Percentiles rank a stretch among this genome's conserved stretches.
phyloP scores from a whole-genome alignment of 1,140 invertebrate species.

The Oryzaephilus surinamensis region DNA sequence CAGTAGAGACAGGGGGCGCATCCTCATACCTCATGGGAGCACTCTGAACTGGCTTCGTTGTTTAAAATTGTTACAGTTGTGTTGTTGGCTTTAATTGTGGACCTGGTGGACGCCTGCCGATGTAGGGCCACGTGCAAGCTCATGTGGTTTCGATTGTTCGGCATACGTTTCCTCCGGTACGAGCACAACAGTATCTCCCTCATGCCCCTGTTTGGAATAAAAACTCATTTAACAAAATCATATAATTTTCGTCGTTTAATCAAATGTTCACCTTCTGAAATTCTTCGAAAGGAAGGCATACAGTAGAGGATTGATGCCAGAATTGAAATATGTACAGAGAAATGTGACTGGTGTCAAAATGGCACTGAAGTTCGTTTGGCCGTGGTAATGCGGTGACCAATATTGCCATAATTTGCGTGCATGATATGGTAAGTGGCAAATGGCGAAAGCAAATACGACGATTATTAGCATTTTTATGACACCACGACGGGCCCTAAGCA shows the following conservation, averaged over 20 bases:
- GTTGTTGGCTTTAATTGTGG: conserved; percentile 29
- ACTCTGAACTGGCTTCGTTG: conserved; percentile 31
- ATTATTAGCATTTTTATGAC: conserved; percentile 68
- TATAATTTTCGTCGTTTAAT: background rate
- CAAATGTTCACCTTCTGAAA: conserved; percentile 41
- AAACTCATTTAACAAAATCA: background rate
- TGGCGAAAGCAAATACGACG: conserved; percentile 70
- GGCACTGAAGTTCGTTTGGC: conserved; percentile 46
- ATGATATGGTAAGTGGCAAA: conserved; percentile 78
- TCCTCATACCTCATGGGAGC: conserved; percentile 29
- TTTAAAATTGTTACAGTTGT: conserved; percentile 30
- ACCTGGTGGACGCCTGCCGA: conserved; percentile 27
- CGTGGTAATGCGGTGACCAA: conserved; percentile 37
- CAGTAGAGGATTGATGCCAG: conserved; percentile 71
- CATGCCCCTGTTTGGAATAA: conserved; percentile 40
- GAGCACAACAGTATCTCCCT: conserved; percentile 52
- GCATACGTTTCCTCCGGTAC: conserved; percentile 21
- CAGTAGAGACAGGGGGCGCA: conserved; percentile 24
- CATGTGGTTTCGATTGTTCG: conserved; percentile 14
- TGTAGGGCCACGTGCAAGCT: conserved; percentile 22
- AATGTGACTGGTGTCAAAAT: conserved; percentile 73
- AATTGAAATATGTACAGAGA: conserved; percentile 74
- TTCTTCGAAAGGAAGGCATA: conserved; percentile 77
- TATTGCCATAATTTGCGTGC: conserved; percentile 71
- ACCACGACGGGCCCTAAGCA: conserved; percentile 54